Base-by-base conservation (phyloP, 2,113 vertebrate genomes). In the Dipodomys ordii region DNA sequence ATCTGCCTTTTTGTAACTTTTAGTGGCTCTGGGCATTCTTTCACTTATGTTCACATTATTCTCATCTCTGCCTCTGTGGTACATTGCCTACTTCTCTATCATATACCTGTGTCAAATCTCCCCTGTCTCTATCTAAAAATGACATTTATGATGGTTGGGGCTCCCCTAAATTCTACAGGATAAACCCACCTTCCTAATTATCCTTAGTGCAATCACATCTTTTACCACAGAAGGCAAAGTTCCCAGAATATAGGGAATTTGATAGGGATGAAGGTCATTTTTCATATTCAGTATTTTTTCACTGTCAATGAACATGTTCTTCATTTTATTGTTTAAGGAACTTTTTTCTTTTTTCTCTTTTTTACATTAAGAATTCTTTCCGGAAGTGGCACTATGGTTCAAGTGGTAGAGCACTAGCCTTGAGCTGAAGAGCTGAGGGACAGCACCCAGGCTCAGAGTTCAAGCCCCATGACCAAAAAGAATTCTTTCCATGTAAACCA, bases 351-450 rank as follows among this genome's bases (percentile, higher is more conserved):
- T 76, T 53, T 23, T 72, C 4, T 39, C 4, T 39, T 88, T 88
- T 74, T 93, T 79, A 39, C 69, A 13, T 88, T 94, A 90, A 67
- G 77, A 80, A 86, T 93, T 93, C 86, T 95, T 74, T 85, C 30
- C 77, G 5, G 39, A 39, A 39, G 39, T 39, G 39, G 39, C 39
- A 39, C 39, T 39, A 3, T 39, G 39, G 39, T 5, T 39, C 39
- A 39, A 39, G 39, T 39, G 39, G 39, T 6, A 39, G 39, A 39
- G 39, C 39, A 39, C 39, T 39, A 39, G 39, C 39, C 39, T 39
- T 39, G 39, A 39, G 39, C 39, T 39, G 39, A 39, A 39, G 39
- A 39, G 39, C 39, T 39, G 39, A 39, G 39, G 39, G 39, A 39
- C 39, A 39, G 5, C 39, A 6, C 39, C 39, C 39, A 39, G 39